phyloP scores from a whole-genome alignment of 2,113 vertebrate genomes.

The Benitochromis conjunctus region DNA sequence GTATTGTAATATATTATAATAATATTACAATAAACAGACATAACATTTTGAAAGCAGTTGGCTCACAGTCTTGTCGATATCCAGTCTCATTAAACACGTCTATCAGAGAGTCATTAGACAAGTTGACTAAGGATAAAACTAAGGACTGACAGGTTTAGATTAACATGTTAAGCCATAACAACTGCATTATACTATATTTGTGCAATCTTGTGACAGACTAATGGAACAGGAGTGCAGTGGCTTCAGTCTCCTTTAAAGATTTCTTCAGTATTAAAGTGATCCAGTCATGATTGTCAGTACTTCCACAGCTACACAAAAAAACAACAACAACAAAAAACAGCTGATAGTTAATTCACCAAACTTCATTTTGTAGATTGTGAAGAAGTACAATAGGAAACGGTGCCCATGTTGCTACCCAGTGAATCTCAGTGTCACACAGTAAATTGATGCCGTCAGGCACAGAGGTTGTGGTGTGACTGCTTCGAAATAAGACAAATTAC shows the following conservation, averaged over 20 bases:
- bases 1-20: no score
- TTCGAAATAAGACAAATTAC: not conserved
- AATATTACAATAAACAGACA: not conserved
- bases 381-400: not conserved
- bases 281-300: not conserved
- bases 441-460: not conserved
- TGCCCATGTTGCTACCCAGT: not conserved
- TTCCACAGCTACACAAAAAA: not conserved
- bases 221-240: not conserved
- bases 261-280: not conserved
- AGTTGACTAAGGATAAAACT: no score
- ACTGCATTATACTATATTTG: not conserved
- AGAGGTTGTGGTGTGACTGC: not conserved
- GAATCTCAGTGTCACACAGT: not conserved
- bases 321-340: accelerated
- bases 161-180: not conserved
- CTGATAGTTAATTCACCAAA: not conserved
- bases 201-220: accelerated
- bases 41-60: not conserved
- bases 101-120: not conserved
- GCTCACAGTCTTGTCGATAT: not conserved
- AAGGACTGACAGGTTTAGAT: not conserved
- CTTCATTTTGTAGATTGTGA: not conserved
- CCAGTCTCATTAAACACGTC: not conserved
- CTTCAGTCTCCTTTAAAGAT: not conserved